phyloP scores from a whole-genome alignment of 2,888 invertebrate genomes.

The Nesidiocoris tenuis region DNA sequence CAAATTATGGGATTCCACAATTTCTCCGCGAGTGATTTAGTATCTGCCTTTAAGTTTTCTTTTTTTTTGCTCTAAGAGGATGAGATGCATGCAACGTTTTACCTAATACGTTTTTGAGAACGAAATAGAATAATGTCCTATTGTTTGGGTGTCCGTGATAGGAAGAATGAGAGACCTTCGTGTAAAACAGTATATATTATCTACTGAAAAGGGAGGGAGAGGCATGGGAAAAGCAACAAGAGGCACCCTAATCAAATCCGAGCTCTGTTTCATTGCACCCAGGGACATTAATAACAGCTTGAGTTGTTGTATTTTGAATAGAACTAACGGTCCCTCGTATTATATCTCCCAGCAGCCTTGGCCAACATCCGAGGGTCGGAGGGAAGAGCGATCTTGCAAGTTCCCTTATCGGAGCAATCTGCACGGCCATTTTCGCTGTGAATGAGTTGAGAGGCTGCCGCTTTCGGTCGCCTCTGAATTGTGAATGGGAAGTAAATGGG shows the following conservation, averaged over 20 bases:
- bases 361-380: neutral
- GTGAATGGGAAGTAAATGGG: conserved; percentile 7
- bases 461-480: conserved; percentile 4
- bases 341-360: neutral
- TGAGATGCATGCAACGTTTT: no score
- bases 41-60: no score
- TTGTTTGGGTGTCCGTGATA: no score
- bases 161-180: no score
- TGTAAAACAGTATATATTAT: neutral
- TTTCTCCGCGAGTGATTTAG: no score
- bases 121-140: no score
- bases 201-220: no score
- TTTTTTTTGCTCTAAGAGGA: no score
- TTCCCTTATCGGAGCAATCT: conserved; percentile 9
- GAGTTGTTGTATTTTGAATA: neutral
- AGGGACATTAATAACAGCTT: neutral
- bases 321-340: neutral
- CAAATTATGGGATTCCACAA: no score
- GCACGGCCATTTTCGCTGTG: conserved; percentile 13
- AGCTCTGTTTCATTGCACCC: neutral
- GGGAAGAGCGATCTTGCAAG: neutral
- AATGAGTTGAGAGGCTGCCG: conserved; percentile 10
- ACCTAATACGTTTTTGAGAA: no score
- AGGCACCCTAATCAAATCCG: neutral
- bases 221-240: neutral